Evolutionary conservation across 1,140 invertebrate species (phyloP).

Genomic region (Archegozetes longisetosus): DNA sequence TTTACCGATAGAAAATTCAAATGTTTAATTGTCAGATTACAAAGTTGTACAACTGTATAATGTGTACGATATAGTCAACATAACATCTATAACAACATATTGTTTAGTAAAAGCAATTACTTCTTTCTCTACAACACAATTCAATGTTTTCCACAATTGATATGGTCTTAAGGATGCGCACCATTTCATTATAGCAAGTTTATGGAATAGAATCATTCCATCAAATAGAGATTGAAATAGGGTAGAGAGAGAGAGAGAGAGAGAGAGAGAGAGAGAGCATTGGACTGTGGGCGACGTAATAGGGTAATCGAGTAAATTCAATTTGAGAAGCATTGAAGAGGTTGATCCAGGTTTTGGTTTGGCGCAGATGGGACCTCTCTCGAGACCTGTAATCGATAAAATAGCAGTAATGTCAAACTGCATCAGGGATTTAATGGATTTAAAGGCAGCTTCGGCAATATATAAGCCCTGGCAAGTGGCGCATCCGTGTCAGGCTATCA

Average conservation of each 20-base stretch:
- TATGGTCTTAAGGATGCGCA: not conserved
- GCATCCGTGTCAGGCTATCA: not conserved
- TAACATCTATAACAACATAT: no score
- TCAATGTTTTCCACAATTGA: no score
- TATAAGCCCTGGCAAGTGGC: not conserved
- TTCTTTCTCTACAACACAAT: no score
- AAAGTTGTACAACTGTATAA: no score
- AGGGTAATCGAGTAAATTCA: not conserved
- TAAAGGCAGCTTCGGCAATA: not conserved
- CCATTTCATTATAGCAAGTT: not conserved
- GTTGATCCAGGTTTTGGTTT: not conserved
- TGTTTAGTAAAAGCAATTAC: no score
- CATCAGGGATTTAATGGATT: not conserved
- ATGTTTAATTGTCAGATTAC: no score
- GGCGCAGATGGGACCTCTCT: not conserved
- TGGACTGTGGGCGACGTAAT: not conserved
- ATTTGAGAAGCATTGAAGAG: not conserved
- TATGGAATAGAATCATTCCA: no score
- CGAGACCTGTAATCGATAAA: not conserved
- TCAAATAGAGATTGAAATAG: not conserved
- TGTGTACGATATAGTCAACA: no score
- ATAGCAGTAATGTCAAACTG: not conserved
- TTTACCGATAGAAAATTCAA: no score
- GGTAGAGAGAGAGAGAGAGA: constrained; percentile 5
- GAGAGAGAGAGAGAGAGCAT: not conserved